Evolutionary conservation across 1,140 invertebrate genomes (phyloP).

Genomic region (Drosophila aff.): DNA sequence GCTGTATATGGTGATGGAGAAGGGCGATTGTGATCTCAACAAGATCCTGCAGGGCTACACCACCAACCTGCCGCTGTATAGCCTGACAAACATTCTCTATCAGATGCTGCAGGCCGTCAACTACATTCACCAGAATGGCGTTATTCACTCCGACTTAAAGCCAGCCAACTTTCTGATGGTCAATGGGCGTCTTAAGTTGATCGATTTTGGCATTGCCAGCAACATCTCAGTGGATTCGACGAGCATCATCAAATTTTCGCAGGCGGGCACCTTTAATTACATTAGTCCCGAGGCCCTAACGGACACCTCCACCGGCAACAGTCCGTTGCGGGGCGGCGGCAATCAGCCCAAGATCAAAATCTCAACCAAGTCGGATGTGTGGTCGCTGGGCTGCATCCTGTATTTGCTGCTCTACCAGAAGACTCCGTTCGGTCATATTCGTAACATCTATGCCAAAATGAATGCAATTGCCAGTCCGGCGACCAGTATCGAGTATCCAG

Average conservation of each 20-base stretch:
- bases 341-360: slow-evolving; percentile 87
- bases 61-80: slow-evolving; percentile 88
- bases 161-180: slow-evolving; percentile 98
- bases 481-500: slow-evolving; percentile 91
- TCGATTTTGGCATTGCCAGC: slow-evolving; percentile 99
- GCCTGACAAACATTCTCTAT: slow-evolving; percentile 95
- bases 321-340: slow-evolving; percentile 68
- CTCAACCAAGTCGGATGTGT: slow-evolving; percentile 97
- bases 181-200: slow-evolving; percentile 94
- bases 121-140: slow-evolving; percentile 94
- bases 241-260: slow-evolving; percentile 93
- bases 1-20: slow-evolving; percentile 96
- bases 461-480: slow-evolving; percentile 92
- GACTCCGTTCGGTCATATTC: slow-evolving; percentile 96
- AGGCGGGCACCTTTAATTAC: slow-evolving; percentile 96
- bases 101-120: slow-evolving; percentile 97
- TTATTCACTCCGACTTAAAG: slow-evolving; percentile 98
- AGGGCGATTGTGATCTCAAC: slow-evolving; percentile 95
- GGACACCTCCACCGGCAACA: slow-evolving; percentile 86
- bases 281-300: slow-evolving; percentile 97
- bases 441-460: slow-evolving; percentile 91
- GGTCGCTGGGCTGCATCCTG: slow-evolving; percentile 98
- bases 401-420: slow-evolving; percentile 96
- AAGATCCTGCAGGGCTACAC: slow-evolving; percentile 89
- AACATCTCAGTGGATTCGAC: slow-evolving; percentile 95